A percentile compares a stretch with the other conserved stretches of the same genome.
Evolutionary conservation across 2,888 invertebrate genomes (phyloP).

Genomic region (Autographa pulchrina): DNA sequence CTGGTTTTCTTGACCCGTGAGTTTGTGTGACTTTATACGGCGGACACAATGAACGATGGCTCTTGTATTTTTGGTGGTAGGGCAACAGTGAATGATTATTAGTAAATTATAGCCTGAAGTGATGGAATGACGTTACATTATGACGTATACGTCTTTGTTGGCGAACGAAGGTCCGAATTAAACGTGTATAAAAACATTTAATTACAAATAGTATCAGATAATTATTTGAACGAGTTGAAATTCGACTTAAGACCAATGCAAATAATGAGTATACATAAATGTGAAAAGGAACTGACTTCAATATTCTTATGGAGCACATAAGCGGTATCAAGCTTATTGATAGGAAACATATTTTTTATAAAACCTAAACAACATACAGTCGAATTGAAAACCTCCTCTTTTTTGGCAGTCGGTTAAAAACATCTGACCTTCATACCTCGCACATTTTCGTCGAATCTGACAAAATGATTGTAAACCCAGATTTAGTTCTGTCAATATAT

Average conservation of each 20-base stretch:
- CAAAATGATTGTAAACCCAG: constrained; percentile 26
- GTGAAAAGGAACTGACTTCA: no score
- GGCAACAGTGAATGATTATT: constrained; percentile 75
- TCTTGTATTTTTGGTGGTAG: constrained; percentile 62
- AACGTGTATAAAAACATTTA: background rate
- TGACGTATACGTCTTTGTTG: constrained; percentile 65
- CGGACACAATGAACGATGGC: constrained; percentile 36
- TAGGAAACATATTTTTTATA: no score
- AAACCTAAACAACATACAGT: no score
- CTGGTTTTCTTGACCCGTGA: constrained; percentile 32
- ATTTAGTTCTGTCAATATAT: constrained; percentile 34
- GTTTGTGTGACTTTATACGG: constrained; percentile 1
- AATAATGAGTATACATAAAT: no score
- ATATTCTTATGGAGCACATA: no score
- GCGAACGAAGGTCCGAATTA: constrained; percentile 1
- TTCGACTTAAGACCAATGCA: no score
- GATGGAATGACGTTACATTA: constrained; percentile 61
- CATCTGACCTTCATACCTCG: background rate
- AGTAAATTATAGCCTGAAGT: constrained; percentile 61
- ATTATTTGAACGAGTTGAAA: background rate
- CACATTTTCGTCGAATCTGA: constrained; percentile 17
- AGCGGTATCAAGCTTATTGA: no score
- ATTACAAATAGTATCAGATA: background rate
- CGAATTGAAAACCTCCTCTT: no score
- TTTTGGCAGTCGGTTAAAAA: no score